Percentiles rank a stretch among this genome's conserved stretches.
These are phyloP conservation scores for Bombyx mandarina DNA, from an alignment of 1,140 invertebrate genomes.

Conservation along the genomic window DNA sequence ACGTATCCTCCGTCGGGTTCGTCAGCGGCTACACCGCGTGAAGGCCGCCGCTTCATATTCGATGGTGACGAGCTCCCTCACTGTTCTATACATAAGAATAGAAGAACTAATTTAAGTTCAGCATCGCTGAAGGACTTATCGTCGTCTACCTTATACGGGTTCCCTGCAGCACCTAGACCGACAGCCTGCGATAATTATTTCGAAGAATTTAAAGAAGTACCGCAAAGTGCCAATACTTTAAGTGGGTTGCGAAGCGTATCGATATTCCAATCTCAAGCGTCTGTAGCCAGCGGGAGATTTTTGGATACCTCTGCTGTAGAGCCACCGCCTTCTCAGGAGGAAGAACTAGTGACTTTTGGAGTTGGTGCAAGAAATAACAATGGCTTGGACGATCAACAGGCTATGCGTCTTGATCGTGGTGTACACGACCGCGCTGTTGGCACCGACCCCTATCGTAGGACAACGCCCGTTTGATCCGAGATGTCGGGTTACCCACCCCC, in stretches of 20 bases:
- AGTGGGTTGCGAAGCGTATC: constrained; percentile 61
- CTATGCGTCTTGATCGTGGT: constrained; percentile 47
- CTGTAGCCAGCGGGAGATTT: constrained; percentile 56
- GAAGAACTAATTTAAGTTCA: constrained; percentile 64
- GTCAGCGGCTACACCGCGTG: constrained; percentile 61
- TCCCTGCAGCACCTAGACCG: constrained; percentile 67
- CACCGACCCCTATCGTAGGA: constrained; percentile 55
- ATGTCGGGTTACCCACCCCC: constrained; percentile 30
- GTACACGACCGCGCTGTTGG: constrained; percentile 58
- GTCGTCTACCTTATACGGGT: constrained; percentile 69
- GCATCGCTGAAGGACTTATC: constrained; percentile 73
- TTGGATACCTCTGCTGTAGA: constrained; percentile 52
- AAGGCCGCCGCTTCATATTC: constrained; percentile 68
- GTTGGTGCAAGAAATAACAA: constrained; percentile 27
- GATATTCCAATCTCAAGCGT: constrained; percentile 61
- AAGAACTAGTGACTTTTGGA: constrained; percentile 59
- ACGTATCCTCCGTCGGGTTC: constrained; percentile 64
- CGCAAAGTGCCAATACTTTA: constrained; percentile 61
- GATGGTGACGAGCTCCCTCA: constrained; percentile 67
- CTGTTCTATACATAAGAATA: constrained; percentile 63
- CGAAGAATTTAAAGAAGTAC: constrained; percentile 63
- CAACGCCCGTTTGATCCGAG: constrained; percentile 57
- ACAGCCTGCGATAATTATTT: constrained; percentile 62
- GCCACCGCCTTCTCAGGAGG: constrained; percentile 54
- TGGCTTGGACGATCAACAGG: constrained; percentile 25